Evolutionary conservation across 2,113 vertebrate species (phyloP), one percentile per base, ranked within the genome.

Genomic region (Corythornis madagascariensis): DNA sequence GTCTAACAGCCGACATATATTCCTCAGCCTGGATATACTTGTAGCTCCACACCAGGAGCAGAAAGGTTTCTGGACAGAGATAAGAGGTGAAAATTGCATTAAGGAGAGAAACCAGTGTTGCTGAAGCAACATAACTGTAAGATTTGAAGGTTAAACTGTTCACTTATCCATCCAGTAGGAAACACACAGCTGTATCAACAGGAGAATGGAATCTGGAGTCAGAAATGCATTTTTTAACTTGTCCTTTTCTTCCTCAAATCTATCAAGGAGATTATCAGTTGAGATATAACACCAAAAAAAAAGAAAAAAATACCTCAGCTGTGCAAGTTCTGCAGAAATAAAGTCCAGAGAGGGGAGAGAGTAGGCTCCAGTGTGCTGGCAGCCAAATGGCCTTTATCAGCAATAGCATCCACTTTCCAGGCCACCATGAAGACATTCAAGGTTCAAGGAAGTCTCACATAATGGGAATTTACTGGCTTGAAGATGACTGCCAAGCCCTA

Each of bases 171-270:
- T 80, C 5, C 8, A 77, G 64, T 52, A 61, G 77, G 33, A 86
- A 93, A 57, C 45, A 69, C 47, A 83, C 96, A 95, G 95, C 93
- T 97, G 93, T 83, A 95, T 93, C 94, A 96, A 95, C 93, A 96
- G 71, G 50, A 89, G 92, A 56, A 16, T 40, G 6, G 78, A 71
- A 59, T 84, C 48, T 83, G 88, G 82, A 96, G n/a, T 85, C 73
- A 91, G 63, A 94, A 60, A 2, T n/a, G 28, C 50, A 60, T 59
- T 94, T 92, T 88, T 77, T 56, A 43, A 91, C n/a, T 47, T 90
- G 76, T 60, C 40, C 33, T 88, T 92, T 89, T 89, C 73, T 83
- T 93, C 66, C 64, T 76, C 43, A 66, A 48, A 75, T 57, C 52
- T 43, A 40, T 24, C 25, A 73, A 91, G 33, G n/a, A 92, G 43